Percentiles rank a stretch among this genome's conserved stretches.
Conservation (phyloP, 2,113 vertebrate species). For the Gymnarchus niloticus region DNA sequence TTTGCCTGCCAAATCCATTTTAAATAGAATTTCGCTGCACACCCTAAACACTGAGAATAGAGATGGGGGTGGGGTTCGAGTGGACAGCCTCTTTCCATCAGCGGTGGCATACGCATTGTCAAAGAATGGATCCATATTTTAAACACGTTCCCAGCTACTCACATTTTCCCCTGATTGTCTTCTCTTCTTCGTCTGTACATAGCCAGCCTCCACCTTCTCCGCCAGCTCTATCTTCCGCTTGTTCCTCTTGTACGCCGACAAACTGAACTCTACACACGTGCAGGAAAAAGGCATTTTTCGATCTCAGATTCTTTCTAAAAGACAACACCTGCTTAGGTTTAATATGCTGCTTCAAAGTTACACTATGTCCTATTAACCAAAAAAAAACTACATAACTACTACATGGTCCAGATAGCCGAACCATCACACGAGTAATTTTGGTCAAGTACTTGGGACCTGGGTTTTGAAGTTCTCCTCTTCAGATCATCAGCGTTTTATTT, state of each 20-base stretch:
- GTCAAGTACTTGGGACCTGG: not conserved
- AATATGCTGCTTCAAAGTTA: not conserved
- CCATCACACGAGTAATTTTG: too few relatives aligned
- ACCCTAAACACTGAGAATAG: not conserved
- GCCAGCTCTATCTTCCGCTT: slow-evolving; percentile 96
- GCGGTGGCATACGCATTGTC: not conserved
- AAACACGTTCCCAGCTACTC: slow-evolving; percentile 49
- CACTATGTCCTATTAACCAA: not conserved
- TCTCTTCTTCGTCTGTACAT: slow-evolving; percentile 83
- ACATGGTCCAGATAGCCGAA: too few relatives aligned
- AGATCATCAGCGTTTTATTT: not conserved
- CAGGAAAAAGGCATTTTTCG: not conserved
- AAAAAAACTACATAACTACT: not conserved
- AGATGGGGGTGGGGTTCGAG: not conserved
- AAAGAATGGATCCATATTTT: not conserved
- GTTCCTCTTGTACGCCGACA: slow-evolving; percentile 97
- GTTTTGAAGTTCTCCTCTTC: not conserved
- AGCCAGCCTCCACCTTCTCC: slow-evolving; percentile 87
- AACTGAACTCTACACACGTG: slow-evolving; percentile 79
- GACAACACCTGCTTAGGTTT: not conserved
- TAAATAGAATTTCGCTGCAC: not conserved
- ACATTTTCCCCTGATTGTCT: slow-evolving; percentile 92
- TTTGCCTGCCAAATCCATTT: not conserved
- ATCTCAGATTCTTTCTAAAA: not conserved
- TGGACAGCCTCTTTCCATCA: not conserved